phyloP scores from a whole-genome alignment of 2,888 invertebrate genomes.

The Oscheius sp. region DNA sequence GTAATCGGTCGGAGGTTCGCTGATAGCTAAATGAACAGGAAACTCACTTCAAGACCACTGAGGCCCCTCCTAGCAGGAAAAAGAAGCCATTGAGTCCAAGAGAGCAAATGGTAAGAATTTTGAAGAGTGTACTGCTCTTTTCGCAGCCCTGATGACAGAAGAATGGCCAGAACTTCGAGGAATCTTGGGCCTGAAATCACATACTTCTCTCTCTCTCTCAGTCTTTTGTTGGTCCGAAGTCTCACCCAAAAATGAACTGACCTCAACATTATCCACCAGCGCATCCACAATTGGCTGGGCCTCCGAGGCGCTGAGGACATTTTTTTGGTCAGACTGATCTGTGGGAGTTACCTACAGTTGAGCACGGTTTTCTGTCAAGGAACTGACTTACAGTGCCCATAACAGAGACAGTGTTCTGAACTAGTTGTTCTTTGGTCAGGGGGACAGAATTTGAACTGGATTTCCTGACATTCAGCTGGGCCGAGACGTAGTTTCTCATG shows the following conservation, averaged over 20 bases:
- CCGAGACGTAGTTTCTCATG: conserved; percentile 21
- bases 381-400: neutral
- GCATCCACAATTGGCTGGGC: conserved; percentile 11
- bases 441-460: neutral
- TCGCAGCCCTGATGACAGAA: no score
- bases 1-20: no score
- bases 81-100: no score
- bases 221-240: neutral
- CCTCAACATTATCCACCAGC: conserved; percentile 19
- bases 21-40: no score
- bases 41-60: no score
- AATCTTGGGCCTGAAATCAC: no score
- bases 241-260: neutral
- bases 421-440: neutral
- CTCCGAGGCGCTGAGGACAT: conserved; percentile 6
- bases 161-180: no score
- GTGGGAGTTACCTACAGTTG: conserved; percentile 1
- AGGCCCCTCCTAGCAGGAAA: no score
- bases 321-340: conserved; percentile 18
- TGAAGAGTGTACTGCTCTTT: no score
- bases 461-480: conserved; percentile 17
- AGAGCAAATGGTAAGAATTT: no score
- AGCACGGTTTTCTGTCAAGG: neutral
- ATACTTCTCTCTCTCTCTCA: no score
- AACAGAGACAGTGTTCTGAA: neutral